Evolutionary conservation across 2,888 invertebrate genomes (phyloP), one percentile per base, ranked within the genome.

Genomic region (Harpalus rubripes): DNA sequence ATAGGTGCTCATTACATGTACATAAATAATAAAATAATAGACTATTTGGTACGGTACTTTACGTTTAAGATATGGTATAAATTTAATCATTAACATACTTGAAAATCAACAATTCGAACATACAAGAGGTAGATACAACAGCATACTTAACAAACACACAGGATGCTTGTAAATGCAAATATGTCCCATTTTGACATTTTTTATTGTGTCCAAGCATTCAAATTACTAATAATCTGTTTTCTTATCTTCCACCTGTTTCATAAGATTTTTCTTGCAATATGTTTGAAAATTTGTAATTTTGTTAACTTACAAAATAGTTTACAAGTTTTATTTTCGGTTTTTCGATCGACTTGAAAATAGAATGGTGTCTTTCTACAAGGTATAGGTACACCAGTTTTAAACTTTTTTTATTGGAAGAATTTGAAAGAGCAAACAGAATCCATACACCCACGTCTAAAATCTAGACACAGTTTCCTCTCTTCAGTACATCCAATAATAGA

Each of bases 1-100:
- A 74, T 16, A 74, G 44, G 72, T 74, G 18, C 72, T 74, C 44
- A 74, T 74, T 74, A 74, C 15, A 74, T 18, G 15, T 44, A 41
- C 44, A 74, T 74, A 74, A 74, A 74, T 74, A 74, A 74, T 44
- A 74, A 44, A 44, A 74, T 74, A 44, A 74, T 44, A 44, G 72
- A 44, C 44, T 44, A 26, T 74, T 74, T 68, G n/a, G 26, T 68
- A 68, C 68, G 68, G 68, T 68, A 68, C 68, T 63, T 63, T 63
- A 59, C 15, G 15, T 59, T 59, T 59, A 18, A 59, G 63, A 18
- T 68, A 63, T 63, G 68, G 32, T 68, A 68, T 68, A 39, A 15
- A 68, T 12, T 68, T 39, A 26, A 39, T 39, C 10, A 68, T 68
- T 68, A 39, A 63, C 63, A 63, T 63, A 63, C 63, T 63, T 63